Base-by-base conservation (phyloP, 2,888 invertebrate species). In the Disparrhopalites patrizii region DNA sequence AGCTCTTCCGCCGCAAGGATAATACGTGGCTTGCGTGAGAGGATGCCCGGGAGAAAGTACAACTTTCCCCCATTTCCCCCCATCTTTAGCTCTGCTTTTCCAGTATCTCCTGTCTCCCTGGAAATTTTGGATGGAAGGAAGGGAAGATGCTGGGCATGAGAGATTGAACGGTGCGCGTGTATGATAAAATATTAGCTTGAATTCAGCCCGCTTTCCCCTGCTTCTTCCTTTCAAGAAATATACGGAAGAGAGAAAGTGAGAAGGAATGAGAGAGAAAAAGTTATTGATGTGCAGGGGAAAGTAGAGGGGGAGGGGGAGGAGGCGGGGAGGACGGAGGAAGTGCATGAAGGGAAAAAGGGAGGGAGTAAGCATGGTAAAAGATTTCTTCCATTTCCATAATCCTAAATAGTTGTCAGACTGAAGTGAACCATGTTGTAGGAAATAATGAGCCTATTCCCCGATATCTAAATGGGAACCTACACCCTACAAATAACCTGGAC, bases 301-400 rank as follows among this genome's bases (percentile, higher is more conserved):
- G 43, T 4, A 50, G 30, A 52, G 25, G 10, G 15, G 30, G 52
- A 31, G 30, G 30, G 52, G 28, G 30, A 52, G 52, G 18, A 52
- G n/a, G n/a, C 13, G 20, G 43, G 4, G 20, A 23, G 50, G 10
- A 50, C 5, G 18, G 50, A 50, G 10, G 50, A 50, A 50, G 27
- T 3, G 23, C 8, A 50, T 23, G 27, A 27, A 50, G 50, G 23
- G 50, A n/a, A n/a, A 43, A 20, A 47, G 18, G 47, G 18, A 23
- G 52, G n/a, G n/a, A 52, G 52, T 31, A 52, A n/a, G n/a, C n/a
- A n/a, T n/a, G n/a, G n/a, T n/a, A n/a, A n/a, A n/a, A n/a, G n/a
- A n/a, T n/a, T 30, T 52, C 52, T 52, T 52, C 52, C 52, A 52
- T 52, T 52, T 52, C 52, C 52, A 52, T 52, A 52, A 52, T 52